A percentile compares a stretch with the other conserved stretches of the same genome.
phyloP scores from a whole-genome alignment of 2,797 vertebrate genomes.

The Brachymystax lenok region DNA sequence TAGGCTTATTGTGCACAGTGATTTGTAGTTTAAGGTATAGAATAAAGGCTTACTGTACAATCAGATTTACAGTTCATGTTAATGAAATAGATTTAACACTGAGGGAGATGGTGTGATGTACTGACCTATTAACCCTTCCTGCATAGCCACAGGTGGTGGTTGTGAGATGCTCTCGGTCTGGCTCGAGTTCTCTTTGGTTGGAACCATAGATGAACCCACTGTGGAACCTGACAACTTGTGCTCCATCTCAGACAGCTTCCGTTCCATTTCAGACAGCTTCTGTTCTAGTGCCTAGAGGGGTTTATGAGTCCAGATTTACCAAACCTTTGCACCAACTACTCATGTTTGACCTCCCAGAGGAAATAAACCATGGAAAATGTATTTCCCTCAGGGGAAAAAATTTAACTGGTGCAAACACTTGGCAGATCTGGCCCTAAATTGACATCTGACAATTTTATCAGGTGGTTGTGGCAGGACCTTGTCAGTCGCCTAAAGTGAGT shows the following conservation, averaged over 20 bases:
- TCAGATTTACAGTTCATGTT: neutral
- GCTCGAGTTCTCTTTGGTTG: slow-evolving; percentile 28
- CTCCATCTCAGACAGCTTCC: slow-evolving; percentile 65
- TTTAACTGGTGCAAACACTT: neutral
- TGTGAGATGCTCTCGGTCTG: slow-evolving; percentile 51
- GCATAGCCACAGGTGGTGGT: slow-evolving; percentile 2
- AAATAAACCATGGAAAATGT: too few species aligned
- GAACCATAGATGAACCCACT: neutral
- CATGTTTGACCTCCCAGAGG: neutral
- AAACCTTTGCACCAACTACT: neutral
- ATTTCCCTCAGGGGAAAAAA: neutral
- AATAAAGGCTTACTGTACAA: neutral
- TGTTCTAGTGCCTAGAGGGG: neutral
- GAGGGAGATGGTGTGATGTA: fast-evolving
- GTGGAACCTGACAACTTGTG: neutral
- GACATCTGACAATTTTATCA: neutral
- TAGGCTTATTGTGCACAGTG: neutral
- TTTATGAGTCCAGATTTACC: neutral
- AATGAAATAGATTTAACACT: neutral
- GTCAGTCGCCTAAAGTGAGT: too few species aligned
- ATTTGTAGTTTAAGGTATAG: neutral
- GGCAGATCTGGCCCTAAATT: neutral
- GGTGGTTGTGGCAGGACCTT: neutral
- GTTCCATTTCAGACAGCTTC: slow-evolving; percentile 48
- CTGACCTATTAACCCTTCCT: slow-evolving; percentile 47